Evolutionary conservation across 1,140 invertebrate genomes (phyloP).

Genomic region (Homalodisca vitripennis): DNA sequence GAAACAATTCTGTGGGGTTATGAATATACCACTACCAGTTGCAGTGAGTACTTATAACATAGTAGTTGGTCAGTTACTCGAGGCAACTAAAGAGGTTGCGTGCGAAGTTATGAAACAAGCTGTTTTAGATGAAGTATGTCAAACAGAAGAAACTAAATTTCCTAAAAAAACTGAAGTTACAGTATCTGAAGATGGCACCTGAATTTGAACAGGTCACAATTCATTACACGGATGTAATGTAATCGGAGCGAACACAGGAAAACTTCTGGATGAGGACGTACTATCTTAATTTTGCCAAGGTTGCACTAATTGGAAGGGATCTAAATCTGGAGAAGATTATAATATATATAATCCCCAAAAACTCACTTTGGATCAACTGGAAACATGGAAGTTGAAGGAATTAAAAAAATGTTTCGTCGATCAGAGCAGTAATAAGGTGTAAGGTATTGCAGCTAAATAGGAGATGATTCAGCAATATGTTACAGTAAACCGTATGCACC

Average conservation of each 20-base stretch:
- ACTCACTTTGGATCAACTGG: slow-evolving; percentile 34
- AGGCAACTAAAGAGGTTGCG: not conserved
- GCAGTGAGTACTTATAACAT: not conserved
- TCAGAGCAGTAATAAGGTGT: slow-evolving; percentile 24
- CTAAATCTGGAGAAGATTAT: slow-evolving; percentile 28
- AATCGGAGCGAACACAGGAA: too few relatives aligned
- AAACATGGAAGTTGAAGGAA: slow-evolving; percentile 1
- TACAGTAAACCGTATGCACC: slow-evolving; percentile 30
- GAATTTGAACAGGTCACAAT: slow-evolving; percentile 35
- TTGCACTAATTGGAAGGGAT: too few relatives aligned
- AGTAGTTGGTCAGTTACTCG: not conserved
- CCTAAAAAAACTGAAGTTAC: slow-evolving; percentile 26
- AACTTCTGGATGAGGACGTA: too few relatives aligned
- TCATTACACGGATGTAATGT: too few relatives aligned
- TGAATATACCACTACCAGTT: slow-evolving; percentile 6
- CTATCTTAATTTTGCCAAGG: too few relatives aligned
- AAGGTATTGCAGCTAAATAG: slow-evolving; percentile 37
- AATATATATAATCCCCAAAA: slow-evolving; percentile 32
- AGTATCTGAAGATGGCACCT: slow-evolving; percentile 39
- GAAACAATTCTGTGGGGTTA: not conserved
- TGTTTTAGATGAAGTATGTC: not conserved
- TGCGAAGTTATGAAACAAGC: not conserved
- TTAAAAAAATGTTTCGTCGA: slow-evolving; percentile 4
- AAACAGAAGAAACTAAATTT: slow-evolving; percentile 33
- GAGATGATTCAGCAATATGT: slow-evolving; percentile 40